A percentile compares a stretch with the other conserved stretches of the same genome.
Evolutionary conservation across 2,888 invertebrate species (phyloP).

Genomic region (Baccha elongata): DNA sequence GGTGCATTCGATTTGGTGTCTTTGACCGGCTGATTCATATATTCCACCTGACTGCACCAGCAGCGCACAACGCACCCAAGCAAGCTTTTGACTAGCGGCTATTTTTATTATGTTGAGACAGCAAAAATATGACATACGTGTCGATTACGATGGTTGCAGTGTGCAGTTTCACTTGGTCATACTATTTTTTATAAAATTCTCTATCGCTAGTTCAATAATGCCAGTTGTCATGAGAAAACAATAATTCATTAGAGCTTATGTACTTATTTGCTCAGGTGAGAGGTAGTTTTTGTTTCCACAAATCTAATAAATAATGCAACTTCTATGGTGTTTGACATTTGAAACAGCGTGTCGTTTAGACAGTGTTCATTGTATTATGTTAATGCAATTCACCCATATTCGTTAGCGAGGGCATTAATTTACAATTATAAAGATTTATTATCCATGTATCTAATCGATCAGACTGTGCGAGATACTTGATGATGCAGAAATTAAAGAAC

Average conservation of each 20-base stretch:
- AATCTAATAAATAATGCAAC: slow-evolving; percentile 40
- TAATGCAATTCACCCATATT: slow-evolving; percentile 38
- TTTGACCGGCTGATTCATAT: slow-evolving; percentile 73
- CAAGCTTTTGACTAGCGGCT: not conserved
- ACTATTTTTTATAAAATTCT: slow-evolving; percentile 30
- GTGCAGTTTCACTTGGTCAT: slow-evolving; percentile 46
- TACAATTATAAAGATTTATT: slow-evolving; percentile 64
- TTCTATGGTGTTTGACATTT: slow-evolving; percentile 48
- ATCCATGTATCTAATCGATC: slow-evolving; percentile 37
- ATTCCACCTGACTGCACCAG: slow-evolving; percentile 44
- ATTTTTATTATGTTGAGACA: slow-evolving; percentile 12
- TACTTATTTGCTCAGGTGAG: slow-evolving; percentile 59
- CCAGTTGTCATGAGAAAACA: slow-evolving; percentile 14
- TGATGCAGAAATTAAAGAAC: slow-evolving; percentile 48
- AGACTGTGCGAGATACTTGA: slow-evolving; percentile 6
- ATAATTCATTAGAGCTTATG: slow-evolving; percentile 41
- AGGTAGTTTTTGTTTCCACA: slow-evolving; percentile 24
- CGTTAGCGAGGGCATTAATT: slow-evolving; percentile 41
- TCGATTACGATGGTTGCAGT: not conserved
- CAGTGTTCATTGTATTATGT: slow-evolving; percentile 30
- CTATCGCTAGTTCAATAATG: slow-evolving; percentile 8
- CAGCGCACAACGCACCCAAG: slow-evolving; percentile 42
- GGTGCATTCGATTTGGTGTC: slow-evolving; percentile 47
- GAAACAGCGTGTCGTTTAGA: slow-evolving; percentile 27
- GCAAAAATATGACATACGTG: slow-evolving; percentile 51